Evolutionary conservation across 2,113 vertebrate genomes (phyloP), one percentile per base, ranked within the genome.

Genomic region (Clupea harengus): DNA sequence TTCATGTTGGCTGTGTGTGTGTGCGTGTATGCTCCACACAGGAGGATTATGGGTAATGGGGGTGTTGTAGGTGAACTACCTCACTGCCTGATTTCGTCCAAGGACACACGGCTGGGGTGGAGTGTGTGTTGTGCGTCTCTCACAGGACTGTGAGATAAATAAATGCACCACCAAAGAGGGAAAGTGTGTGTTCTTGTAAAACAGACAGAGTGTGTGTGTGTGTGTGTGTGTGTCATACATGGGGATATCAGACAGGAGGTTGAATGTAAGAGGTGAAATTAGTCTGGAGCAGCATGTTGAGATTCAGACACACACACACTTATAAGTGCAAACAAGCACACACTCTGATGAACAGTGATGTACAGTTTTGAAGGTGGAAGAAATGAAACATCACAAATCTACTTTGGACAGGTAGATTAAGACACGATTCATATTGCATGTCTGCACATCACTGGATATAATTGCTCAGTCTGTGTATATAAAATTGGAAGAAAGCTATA

Each of bases 401-500:
- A 91, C 91, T 88, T 91, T 89, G 90, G 92, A 92, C 88, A 89
- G 89, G 88, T 93, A 93, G 91, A 88, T 91, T 89, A 54, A 90
- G 52, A 93, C 86, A 89, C 92, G 93, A 90, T 83, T 87, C 93
- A 93, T 95, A 95, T 95, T 94, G 94, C 94, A 93, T 93, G 87
- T 92, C 89, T 92, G 87, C 75, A 86, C 94, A 95, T 89, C 88
- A 94, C 89, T 92, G 93, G 39, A 92, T 92, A 93, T 89, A 92
- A 90, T 92, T 93, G 93, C 92, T 95, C 92, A 93, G 92, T 94
- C 13, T 78, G 72, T 78, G 92, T 94, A 94, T 95, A 94, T 91
- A 95, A 96, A 95, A 95, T 88, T 93, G 93, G 94, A 96, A 94
- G 95, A 95, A 95, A 95, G 94, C 93, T 96, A 94, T 94, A 94